Base-by-base conservation (phyloP, 2,797 vertebrate genomes). In the Acrossocheilus wenchowensis region DNA sequence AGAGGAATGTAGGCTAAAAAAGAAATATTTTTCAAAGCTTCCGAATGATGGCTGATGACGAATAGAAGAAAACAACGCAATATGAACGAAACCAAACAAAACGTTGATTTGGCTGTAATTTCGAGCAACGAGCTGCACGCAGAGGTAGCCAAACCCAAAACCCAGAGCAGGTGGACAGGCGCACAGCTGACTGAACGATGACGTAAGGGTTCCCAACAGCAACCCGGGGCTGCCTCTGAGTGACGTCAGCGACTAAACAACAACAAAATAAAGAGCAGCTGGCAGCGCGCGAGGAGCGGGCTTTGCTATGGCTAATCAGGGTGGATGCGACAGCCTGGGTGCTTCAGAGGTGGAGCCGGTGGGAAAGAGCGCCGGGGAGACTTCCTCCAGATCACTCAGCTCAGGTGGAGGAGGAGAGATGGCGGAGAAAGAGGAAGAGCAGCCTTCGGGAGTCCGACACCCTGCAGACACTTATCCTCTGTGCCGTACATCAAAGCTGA, bases 211-310 rank as follows among this genome's bases (percentile, higher is more conserved):
- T 48, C 83, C 77, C 45, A 72, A 83, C 82, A 69, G 73, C 86
- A 87, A 87, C 89, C 71, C 57, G 50, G 66, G 81, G 68, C 85
- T 82, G 89, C 82, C 81, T 86, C 52, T 66, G 34, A 78, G 78
- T 93, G 93, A 95, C 92, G 91, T 94, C 92, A 94, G 21, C 78
- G 82, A 82, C 50, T 19, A 87, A 90, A 91, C 88, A 89, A 92
- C 90, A 94, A 92, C 90, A 92, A 86, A 74, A 90, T 79, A 68
- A 87, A 66, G 81, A 85, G 80, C 90, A 87, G 90, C 87, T 83
- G 79, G 78, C 43, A 71, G 80, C 54, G 43, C 71, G 19, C 88
- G 82, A 60, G 72, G 82, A 66, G 85, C 54, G 81, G 87, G 83
- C 30, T 45, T 78, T 89, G 91, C 77, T 69, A 85, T 91, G 92